Conservation (phyloP, 37 sponge, comb jelly and placozoan species). For the Theonella swinhoei region DNA sequence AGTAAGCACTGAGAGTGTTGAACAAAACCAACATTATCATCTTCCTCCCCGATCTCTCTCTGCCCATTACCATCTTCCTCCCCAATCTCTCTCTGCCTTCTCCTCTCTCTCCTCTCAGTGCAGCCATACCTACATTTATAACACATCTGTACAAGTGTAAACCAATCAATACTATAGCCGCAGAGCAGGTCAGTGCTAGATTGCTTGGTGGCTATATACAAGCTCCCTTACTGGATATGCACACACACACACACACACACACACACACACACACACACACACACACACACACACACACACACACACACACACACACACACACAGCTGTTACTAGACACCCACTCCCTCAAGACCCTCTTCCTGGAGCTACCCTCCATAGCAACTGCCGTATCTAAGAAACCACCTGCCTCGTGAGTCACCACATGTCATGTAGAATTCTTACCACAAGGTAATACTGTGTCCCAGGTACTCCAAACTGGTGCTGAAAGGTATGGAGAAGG, state of each 20-base stretch:
- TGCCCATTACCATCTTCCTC: background rate
- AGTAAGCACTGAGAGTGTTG: slow-evolving; percentile 57
- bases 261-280: too few relatives aligned
- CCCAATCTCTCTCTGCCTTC: background rate
- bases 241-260: too few relatives aligned
- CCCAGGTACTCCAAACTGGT: slow-evolving; percentile 90
- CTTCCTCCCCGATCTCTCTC: background rate
- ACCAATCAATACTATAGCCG: slow-evolving; percentile 94
- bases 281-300: too few relatives aligned
- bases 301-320: background rate
- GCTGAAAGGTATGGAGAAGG: slow-evolving; percentile 89
- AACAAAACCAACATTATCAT: background rate
- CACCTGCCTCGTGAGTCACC: slow-evolving; percentile 83
- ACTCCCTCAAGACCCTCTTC: slow-evolving; percentile 89
- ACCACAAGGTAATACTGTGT: too few relatives aligned
- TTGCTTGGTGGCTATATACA: too few relatives aligned
- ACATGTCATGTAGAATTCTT: too few relatives aligned
- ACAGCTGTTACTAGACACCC: slow-evolving; percentile 93
- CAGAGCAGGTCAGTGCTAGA: slow-evolving; percentile 88
- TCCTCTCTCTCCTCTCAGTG: slow-evolving; percentile 36
- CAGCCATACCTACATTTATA: slow-evolving; percentile 83
- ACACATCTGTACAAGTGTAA: slow-evolving; percentile 95
- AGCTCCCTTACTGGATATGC: too few relatives aligned
- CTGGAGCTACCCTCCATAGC: slow-evolving; percentile 89
- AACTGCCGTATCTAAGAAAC: slow-evolving; percentile 78